Percentiles rank a stretch among this genome's conserved stretches.
Conservation (phyloP, 1,140 invertebrate species). For the Proales similis region DNA sequence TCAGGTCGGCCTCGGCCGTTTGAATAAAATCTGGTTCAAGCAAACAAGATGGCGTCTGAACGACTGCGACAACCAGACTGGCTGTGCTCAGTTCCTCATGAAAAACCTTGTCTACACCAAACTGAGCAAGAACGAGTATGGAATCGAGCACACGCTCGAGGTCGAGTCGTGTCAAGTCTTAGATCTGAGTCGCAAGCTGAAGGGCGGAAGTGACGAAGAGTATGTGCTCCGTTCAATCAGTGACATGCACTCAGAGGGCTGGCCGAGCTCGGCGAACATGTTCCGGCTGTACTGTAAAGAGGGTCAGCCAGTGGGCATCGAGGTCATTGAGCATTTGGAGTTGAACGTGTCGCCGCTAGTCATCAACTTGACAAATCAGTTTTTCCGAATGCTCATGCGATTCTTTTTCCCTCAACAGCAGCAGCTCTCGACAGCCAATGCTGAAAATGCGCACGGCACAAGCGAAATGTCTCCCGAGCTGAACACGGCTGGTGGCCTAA, state of each 20-base stretch:
- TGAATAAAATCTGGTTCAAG: constrained; percentile 77
- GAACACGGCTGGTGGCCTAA: no score
- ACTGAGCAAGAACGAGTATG: constrained; percentile 24
- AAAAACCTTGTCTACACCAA: constrained; percentile 78
- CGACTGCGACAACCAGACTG: constrained; percentile 90
- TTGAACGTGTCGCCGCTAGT: constrained; percentile 50
- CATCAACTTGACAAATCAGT: constrained; percentile 80
- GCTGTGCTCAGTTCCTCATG: constrained; percentile 86
- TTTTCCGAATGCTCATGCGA: constrained; percentile 91
- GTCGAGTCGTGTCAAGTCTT: constrained; percentile 23
- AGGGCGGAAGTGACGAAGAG: neutral
- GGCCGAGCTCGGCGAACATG: constrained; percentile 21
- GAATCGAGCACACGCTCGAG: constrained; percentile 25
- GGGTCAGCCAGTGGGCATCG: constrained; percentile 74
- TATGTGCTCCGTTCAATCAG: constrained; percentile 3
- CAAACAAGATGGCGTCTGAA: constrained; percentile 96
- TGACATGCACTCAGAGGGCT: neutral
- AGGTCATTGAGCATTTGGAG: constrained; percentile 72
- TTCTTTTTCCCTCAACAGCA: constrained; percentile 99
- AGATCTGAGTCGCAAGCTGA: constrained; percentile 18
- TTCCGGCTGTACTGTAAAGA: constrained; percentile 35
- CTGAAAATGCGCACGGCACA: no score
- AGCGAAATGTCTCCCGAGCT: no score
- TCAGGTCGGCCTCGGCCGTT: constrained; percentile 13
- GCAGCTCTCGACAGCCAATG: no score